phyloP scores from a whole-genome alignment of 2,888 invertebrate genomes.

The Bimastos eiseni region DNA sequence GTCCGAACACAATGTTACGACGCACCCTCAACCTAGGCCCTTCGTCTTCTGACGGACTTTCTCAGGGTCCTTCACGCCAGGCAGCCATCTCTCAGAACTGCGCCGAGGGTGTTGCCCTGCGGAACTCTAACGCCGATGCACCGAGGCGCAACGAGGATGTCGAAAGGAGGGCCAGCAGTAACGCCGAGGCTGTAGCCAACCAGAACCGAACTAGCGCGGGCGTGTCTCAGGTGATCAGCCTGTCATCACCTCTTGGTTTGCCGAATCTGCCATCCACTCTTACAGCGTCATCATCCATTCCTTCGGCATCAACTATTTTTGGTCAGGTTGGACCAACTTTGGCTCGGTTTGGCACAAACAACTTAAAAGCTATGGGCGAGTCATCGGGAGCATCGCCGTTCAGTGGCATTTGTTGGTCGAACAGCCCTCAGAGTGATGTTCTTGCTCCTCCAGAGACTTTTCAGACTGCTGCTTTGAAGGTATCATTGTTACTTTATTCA shows the following conservation, averaged over 20 bases:
- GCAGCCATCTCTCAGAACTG: conserved; percentile 18
- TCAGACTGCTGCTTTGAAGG: conserved; percentile 15
- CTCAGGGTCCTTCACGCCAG: neutral
- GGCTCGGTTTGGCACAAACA: neutral
- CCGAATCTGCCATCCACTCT: neutral
- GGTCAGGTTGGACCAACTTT: neutral
- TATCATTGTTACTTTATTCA: neutral
- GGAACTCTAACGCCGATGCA: neutral
- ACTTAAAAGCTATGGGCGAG: neutral
- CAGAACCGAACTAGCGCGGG: neutral
- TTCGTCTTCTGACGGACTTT: neutral
- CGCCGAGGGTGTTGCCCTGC: neutral
- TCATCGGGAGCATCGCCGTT: neutral
- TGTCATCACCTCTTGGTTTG: neutral
- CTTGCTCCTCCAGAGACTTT: conserved; percentile 9
- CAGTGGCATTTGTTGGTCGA: neutral
- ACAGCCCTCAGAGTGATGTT: neutral
- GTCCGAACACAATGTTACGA: conserved; percentile 44
- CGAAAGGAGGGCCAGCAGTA: neutral
- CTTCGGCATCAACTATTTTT: neutral
- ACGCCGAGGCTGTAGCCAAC: neutral
- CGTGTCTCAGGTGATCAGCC: neutral
- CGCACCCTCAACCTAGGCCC: conserved; percentile 44
- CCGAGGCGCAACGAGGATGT: neutral
- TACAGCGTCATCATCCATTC: neutral